Conservation (phyloP, 2,888 invertebrate genomes). For the Drosophila multiciliata region DNA sequence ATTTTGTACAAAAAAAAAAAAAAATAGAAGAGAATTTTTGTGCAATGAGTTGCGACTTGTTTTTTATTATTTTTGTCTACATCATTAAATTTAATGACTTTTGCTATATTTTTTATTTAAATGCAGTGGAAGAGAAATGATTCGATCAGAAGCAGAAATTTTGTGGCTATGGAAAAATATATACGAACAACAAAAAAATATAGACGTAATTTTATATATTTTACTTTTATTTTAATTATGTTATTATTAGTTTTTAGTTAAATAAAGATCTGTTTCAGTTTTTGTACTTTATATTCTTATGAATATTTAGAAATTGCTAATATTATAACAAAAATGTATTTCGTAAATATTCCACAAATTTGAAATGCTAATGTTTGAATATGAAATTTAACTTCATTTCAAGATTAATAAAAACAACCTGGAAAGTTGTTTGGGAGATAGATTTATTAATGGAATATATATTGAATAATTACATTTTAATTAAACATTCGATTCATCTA, state of each 20-base stretch:
- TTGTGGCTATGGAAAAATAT: not conserved
- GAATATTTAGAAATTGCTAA: not conserved
- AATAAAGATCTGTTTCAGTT: accelerated
- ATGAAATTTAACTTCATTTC: not conserved
- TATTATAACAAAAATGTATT: not conserved
- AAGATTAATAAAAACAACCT: not conserved
- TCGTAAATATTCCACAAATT: not conserved
- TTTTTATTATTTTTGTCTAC: not conserved
- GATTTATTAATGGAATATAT: not conserved
- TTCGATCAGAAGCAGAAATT: not conserved
- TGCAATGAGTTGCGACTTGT: not conserved
- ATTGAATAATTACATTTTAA: too few relatives aligned
- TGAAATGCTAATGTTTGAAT: not conserved
- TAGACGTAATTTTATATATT: not conserved
- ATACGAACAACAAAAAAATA: accelerated
- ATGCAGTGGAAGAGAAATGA: too few relatives aligned
- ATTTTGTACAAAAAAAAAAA: not conserved
- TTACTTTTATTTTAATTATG: not conserved
- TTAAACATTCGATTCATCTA: too few relatives aligned
- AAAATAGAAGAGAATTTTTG: not conserved
- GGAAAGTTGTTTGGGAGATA: not conserved
- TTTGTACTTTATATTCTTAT: not conserved
- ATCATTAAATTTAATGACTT: conserved; percentile 1
- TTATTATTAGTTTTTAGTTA: not conserved
- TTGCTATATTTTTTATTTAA: not conserved